These are phyloP conservation scores for Lophochroa leadbeateri DNA, from an alignment of 2,113 vertebrate species.

Conservation along the genomic window DNA sequence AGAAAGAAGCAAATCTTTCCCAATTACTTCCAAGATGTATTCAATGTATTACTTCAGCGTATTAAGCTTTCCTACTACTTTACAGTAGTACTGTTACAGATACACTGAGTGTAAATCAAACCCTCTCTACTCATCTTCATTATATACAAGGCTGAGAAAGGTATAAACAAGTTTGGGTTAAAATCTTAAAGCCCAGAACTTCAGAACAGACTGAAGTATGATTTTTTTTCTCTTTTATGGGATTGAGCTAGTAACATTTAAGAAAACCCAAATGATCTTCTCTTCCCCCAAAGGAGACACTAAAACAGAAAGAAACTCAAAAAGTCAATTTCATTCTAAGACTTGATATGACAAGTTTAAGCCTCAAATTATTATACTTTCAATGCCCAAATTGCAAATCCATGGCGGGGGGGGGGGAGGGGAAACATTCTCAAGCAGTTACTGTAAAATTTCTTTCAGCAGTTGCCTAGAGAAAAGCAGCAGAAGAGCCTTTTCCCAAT, in stretches of 20 bases:
- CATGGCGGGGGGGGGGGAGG: rapidly evolving
- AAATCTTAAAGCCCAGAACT: background rate
- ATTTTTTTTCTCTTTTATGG: conserved; percentile 30
- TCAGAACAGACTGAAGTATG: background rate
- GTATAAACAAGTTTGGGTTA: background rate
- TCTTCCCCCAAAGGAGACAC: background rate
- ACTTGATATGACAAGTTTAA: background rate
- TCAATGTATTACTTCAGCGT: background rate
- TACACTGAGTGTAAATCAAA: background rate
- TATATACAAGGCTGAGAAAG: background rate
- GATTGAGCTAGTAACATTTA: conserved; percentile 24
- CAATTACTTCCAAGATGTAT: background rate
- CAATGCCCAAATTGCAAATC: background rate
- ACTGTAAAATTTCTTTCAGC: background rate
- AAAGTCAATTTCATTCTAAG: background rate
- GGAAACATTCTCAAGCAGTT: background rate
- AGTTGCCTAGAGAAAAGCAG: background rate
- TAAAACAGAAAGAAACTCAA: background rate
- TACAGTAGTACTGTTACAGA: background rate
- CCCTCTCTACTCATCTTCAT: background rate
- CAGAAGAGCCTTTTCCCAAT: background rate
- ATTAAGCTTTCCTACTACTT: background rate
- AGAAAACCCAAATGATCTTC: conserved; percentile 12
- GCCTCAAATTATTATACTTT: background rate
- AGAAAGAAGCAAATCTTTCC: background rate